phyloP scores from a whole-genome alignment of 1,140 invertebrate species.

The Helicoverpa armigera region DNA sequence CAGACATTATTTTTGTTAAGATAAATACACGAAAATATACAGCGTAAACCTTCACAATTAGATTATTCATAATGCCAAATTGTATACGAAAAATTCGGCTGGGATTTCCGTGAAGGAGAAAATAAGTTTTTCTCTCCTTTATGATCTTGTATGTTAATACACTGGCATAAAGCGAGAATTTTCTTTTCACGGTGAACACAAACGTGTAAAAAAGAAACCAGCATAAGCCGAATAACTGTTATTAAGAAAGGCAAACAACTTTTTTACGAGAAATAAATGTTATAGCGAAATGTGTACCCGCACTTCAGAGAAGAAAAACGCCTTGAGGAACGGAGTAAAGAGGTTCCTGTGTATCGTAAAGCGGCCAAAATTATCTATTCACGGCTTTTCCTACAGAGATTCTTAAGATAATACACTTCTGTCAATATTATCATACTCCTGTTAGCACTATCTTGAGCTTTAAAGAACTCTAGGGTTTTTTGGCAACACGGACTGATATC shows the following conservation, averaged over 20 bases:
- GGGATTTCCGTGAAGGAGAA: constrained; percentile 3
- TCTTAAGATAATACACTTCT: constrained; percentile 14
- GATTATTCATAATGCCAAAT: constrained; percentile 20
- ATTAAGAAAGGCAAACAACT: constrained; percentile 48
- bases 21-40: background rate
- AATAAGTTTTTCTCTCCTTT: constrained; percentile 24
- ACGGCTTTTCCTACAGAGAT: background rate
- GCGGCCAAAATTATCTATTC: constrained; percentile 46
- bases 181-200: constrained; percentile 40
- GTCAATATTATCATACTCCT: constrained; percentile 8
- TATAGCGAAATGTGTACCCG: constrained; percentile 39
- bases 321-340: constrained; percentile 32
- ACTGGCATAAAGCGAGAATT: constrained; percentile 32
- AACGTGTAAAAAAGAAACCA: constrained; percentile 40
- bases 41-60: constrained; percentile 27
- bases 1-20: background rate
- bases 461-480: background rate
- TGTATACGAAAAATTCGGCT: constrained; percentile 17
- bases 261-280: constrained; percentile 51
- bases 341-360: constrained; percentile 42
- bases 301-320: constrained; percentile 19
- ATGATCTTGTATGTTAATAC: constrained; percentile 46
- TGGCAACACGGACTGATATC: background rate
- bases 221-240: constrained; percentile 48
- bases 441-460: background rate